phyloP scores from a whole-genome alignment of 2,113 vertebrate species.

The Oreocharis arfaki region DNA sequence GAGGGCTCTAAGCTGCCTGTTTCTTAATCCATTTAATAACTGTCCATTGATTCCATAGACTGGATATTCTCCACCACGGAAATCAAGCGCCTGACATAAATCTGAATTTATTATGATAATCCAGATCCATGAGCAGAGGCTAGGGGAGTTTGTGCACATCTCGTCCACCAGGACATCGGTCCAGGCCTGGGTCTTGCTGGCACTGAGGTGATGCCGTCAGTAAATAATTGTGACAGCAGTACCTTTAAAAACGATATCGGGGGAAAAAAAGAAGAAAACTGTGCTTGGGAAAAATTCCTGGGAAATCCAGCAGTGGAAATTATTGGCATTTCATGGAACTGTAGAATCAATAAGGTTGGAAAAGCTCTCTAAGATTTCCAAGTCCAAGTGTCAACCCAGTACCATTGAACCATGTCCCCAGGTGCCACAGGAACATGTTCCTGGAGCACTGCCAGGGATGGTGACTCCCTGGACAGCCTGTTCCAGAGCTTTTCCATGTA shows the following conservation, averaged over 20 bases:
- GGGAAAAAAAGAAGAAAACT: background rate
- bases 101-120: background rate
- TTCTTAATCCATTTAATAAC: constrained; percentile 44
- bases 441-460: background rate
- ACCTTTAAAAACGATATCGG: background rate
- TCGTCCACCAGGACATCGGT: background rate
- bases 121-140: background rate
- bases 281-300: background rate
- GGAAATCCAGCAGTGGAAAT: background rate
- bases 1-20: constrained; percentile 8
- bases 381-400: background rate
- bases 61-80: background rate
- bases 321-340: background rate
- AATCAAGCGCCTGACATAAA: background rate
- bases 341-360: background rate
- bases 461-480: background rate
- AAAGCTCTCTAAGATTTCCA: background rate
- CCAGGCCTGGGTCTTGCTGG: background rate
- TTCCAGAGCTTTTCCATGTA: background rate
- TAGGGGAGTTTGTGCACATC: background rate
- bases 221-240: background rate
- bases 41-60: background rate
- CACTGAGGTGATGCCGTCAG: background rate
- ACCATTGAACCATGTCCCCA: background rate
- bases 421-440: fast-evolving